A percentile compares a stretch with the other conserved stretches of the same genome.
Evolutionary conservation across 2,797 vertebrate species (phyloP).

Genomic region (Anolis apletophallus): DNA sequence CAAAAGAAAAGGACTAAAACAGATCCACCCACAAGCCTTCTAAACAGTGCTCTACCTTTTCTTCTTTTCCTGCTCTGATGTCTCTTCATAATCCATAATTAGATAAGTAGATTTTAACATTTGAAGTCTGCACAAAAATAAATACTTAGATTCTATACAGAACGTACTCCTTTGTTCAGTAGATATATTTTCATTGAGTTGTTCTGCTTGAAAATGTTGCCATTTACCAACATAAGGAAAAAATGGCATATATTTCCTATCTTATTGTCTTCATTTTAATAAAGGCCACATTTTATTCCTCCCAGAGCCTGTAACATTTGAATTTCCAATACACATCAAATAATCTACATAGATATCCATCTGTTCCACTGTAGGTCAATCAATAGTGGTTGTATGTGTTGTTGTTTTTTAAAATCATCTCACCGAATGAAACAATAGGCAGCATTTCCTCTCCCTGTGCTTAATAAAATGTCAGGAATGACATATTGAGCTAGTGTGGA

Average conservation of each 20-base stretch:
- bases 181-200: neutral
- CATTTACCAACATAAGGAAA: neutral
- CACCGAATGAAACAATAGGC: slow-evolving; percentile 6
- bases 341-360: neutral
- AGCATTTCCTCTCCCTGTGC: neutral
- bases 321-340: slow-evolving; percentile 16
- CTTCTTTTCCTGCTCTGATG: neutral
- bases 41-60: neutral
- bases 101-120: neutral
- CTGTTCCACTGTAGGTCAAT: neutral
- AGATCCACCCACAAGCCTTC: no score
- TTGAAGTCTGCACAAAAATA: neutral
- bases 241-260: neutral
- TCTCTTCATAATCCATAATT: neutral
- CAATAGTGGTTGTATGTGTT: neutral
- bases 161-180: neutral
- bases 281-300: neutral
- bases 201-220: neutral
- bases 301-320: neutral
- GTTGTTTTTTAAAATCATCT: neutral
- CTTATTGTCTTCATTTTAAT: neutral
- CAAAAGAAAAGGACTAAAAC: no score
- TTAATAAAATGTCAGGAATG: neutral
- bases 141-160: neutral
- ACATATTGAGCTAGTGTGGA: neutral